Base-by-base conservation (phyloP, 2,888 invertebrate genomes). In the Ptychoptera albimana region DNA sequence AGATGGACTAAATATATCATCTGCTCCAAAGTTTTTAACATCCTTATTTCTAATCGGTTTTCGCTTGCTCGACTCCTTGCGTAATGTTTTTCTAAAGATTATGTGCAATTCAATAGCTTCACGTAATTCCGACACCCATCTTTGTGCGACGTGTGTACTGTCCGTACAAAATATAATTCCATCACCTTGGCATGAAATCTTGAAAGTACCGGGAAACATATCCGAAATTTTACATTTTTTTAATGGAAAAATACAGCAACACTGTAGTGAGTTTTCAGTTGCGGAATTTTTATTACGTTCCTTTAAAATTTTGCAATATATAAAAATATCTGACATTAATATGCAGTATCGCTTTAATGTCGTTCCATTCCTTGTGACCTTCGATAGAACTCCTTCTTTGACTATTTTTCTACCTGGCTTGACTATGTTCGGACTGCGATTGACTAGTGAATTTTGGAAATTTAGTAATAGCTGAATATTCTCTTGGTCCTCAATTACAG, bases 401-500 rank as follows among this genome's bases (percentile, higher is more conserved):
- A 82, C 69, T 39, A 83, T 66, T 49, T 71, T 73, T n/a, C 82
- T 68, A 8, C 64, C 63, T 0, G 64, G 82, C 45, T 72, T 72
- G 1, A 84, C 71, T 36, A 84, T 72, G 52, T 73, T 74, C 1
- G 79, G 77, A 14, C 72, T 73, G 5, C 72, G 68, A 51, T 72
- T 72, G 6, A 68, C 60, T 14, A 84, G 66, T 35, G 72, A 73
- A 46, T 73, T 72, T 57, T 82, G 82, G 12, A 85, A 64, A 57
- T 75, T 73, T 11, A 84, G 59, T 52, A 84, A 66, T 53, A 73
- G 70, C 58, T 77, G 75, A 42, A 76, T 75, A 52, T 80, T 76
- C 58, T 84, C 83, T 56, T 82, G 79, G 52, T 82, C 79, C 48
- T 75, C 72, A 4, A 84, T 73, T 42, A 79, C 70, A n/a, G 75